Base-by-base conservation (phyloP, 2,888 invertebrate species). In the Drosophila helvetica region DNA sequence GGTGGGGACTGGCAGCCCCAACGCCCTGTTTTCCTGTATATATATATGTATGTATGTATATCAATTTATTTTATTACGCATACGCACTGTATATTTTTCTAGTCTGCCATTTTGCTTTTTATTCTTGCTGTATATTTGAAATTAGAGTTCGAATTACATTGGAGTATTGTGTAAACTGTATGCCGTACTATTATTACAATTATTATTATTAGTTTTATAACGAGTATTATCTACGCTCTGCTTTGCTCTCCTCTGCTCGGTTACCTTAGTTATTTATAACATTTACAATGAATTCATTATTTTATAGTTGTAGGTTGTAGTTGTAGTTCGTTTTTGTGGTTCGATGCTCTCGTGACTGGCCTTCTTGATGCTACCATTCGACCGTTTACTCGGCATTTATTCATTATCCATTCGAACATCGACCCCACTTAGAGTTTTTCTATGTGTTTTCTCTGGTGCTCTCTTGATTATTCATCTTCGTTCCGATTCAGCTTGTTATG, bases 241-340 rank as follows among this genome's bases (percentile, higher is more conserved):
- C 38, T 38, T 4, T 38, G 5, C 38, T 6, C 33, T 33, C 5
- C 70, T 60, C 43, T 52, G 71, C 79, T 57, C 60, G 85, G 65
- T 69, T 79, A 86, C 69, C 70, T 80, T 80, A 86, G 74, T 78
- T 83, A 88, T 88, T 88, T 84, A 84, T 86, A 84, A 88, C 86
- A 88, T 84, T 66, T 84, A 84, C 88, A 82, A 60, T 84, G 88
- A 86, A 86, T 74, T 83, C 75, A 77, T 63, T 74, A n/a, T 69
- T 62, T 64, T 76, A 80, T 78, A 78, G 84, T 76, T 83, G 72
- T 74, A 48, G 64, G 80, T 73, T 83, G 74, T 74, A 47, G 64
- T 52, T 64, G 51, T 63, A 61, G 50, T 53, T 52, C 60, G n/a
- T n/a, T 56, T 47, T 46, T 66, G 53, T 33, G 46, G 60, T 60